Evolutionary conservation across 2,113 vertebrate species (phyloP), one percentile per base, ranked within the genome.

Genomic region (Dermatemys mawii): DNA sequence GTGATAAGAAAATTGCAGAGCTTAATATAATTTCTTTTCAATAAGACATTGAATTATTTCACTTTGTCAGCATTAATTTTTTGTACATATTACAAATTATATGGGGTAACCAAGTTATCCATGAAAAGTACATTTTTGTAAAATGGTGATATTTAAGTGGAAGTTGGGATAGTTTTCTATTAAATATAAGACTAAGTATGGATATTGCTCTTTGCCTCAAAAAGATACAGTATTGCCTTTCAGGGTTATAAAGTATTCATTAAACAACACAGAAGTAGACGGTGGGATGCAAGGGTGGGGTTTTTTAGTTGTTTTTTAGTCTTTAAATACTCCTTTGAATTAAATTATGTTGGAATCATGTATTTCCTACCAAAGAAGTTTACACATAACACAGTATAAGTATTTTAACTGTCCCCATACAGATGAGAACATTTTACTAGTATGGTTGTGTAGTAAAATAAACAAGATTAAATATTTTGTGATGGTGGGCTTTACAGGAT

Each of bases 401-500:
- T 79, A 44, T 78, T 48, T 51, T 55, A 78, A 73, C 1, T 3
- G 11, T 9, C 27, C 2, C 76, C 60, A 80, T 82, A 7, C 22
- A 50, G 46, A 81, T 57, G 67, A 29, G 3, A n/a, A 48, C 3
- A 70, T 82, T 95, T 75, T 84, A 14, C 12, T 57, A 53, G 55
- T 60, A 57, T 67, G 83, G 35, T 80, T 53, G 41, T 57, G 6
- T 19, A 50, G 92, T 46, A 87, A 92, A 88, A 73, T 17, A 81
- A 93, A 84, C 21, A 57, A 90, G 75, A 17, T 84, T 78, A 88
- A 95, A 90, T 17, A 11, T 49, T 81, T 80, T n/a, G 81, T 93
- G 94, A 83, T 92, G 92, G 91, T 89, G 54, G 87, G 57, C 86
- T 95, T 93, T 90, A 79, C 90, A 89, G 90, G 84, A 87, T 96